phyloP scores from a whole-genome alignment of 2,113 vertebrate genomes.

The Caranx ignobilis region DNA sequence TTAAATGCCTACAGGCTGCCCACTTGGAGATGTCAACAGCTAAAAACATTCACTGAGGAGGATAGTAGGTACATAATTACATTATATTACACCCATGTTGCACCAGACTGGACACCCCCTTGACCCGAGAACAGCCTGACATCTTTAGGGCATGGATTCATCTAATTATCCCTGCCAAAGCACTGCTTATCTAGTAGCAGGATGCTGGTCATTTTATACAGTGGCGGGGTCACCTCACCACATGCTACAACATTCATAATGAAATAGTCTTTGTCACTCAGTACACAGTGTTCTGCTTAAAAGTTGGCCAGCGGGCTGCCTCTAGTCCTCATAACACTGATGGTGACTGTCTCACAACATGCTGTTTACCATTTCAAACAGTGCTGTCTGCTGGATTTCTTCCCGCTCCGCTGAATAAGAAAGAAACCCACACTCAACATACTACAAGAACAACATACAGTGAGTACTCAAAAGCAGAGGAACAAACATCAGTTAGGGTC shows the following conservation, averaged over 20 bases:
- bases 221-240: conserved; percentile 62
- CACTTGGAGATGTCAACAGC: conserved; percentile 37
- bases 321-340: conserved; percentile 53
- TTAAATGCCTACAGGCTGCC: conserved; percentile 15
- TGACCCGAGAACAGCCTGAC: conserved; percentile 58
- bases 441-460: background rate
- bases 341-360: conserved; percentile 56
- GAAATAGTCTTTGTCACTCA: conserved; percentile 73
- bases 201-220: conserved; percentile 54
- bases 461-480: background rate
- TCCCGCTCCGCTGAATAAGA: conserved; percentile 41
- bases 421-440: conserved; percentile 3
- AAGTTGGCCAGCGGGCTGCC: conserved; percentile 67
- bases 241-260: conserved; percentile 69
- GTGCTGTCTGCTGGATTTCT: conserved; percentile 44
- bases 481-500: background rate
- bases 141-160: conserved; percentile 67
- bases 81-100: conserved; percentile 50
- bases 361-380: conserved; percentile 71
- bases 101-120: conserved; percentile 37
- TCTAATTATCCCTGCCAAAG: conserved; percentile 66
- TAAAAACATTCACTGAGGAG: conserved; percentile 22
- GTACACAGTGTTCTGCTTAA: conserved; percentile 66
- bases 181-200: conserved; percentile 37
- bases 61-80: conserved; percentile 49